Percentiles rank a stretch among this genome's conserved stretches.
These are phyloP conservation scores for Nannoperca obscura DNA, from an alignment of 2,797 vertebrate genomes.

Conservation along the genomic window DNA sequence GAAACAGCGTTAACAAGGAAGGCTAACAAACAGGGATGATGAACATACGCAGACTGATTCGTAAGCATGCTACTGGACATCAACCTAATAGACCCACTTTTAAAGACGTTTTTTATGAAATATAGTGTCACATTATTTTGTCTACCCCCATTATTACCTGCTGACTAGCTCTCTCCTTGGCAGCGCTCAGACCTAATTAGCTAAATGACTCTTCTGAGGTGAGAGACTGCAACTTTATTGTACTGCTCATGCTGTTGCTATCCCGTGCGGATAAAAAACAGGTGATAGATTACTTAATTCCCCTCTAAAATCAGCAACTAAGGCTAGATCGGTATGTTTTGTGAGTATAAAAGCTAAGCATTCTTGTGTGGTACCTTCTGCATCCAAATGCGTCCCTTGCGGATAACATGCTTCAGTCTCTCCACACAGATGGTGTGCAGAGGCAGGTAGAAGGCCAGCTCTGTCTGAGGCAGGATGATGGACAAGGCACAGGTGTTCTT, in stretches of 20 bases:
- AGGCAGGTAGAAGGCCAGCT: constrained; percentile 95
- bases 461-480: constrained; percentile 94
- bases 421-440: constrained; percentile 95
- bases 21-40: constrained; percentile 20
- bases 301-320: constrained; percentile 19
- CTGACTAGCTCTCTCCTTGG: constrained; percentile 16
- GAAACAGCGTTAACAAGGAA: neutral
- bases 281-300: constrained; percentile 39
- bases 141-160: constrained; percentile 37
- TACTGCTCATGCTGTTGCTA: constrained; percentile 33
- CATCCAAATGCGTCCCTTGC: constrained; percentile 98
- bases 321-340: constrained; percentile 6
- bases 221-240: constrained; percentile 42
- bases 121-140: constrained; percentile 10
- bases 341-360: constrained; percentile 4
- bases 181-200: constrained; percentile 56
- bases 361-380: constrained; percentile 89
- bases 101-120: neutral
- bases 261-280: constrained; percentile 40
- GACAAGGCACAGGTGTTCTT: constrained; percentile 97
- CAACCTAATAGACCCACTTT: neutral
- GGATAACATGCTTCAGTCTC: constrained; percentile 94
- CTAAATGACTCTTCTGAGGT: constrained; percentile 23
- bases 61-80: neutral
- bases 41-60: constrained; percentile 1